These are phyloP conservation scores for Mimachlamys varia DNA, from an alignment of 2,888 invertebrate genomes.

Conservation along the genomic window DNA sequence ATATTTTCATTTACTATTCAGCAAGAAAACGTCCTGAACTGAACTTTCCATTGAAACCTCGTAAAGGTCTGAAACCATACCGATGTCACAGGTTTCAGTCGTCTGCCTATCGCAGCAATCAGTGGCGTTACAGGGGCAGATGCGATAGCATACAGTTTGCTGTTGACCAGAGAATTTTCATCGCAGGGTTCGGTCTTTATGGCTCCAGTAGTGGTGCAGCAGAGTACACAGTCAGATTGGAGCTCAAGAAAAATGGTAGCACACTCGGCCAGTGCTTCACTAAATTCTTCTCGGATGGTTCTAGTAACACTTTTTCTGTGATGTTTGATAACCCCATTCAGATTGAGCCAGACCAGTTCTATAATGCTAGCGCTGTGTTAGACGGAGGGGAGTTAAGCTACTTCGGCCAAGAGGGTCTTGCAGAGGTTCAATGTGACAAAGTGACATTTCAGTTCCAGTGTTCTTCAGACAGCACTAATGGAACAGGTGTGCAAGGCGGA, in stretches of 20 bases:
- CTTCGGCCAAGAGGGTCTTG: constrained; percentile 98
- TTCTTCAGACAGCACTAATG: constrained; percentile 98
- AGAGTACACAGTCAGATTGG: constrained; percentile 96
- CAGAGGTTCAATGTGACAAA: constrained; percentile 93
- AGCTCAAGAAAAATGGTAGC: constrained; percentile 93
- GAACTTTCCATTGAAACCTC: constrained; percentile 91
- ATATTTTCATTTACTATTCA: constrained; percentile 97
- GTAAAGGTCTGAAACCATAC: constrained; percentile 95
- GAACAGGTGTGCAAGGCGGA: constrained; percentile 98
- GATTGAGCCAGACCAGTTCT: constrained; percentile 96
- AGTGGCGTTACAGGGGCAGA: constrained; percentile 97
- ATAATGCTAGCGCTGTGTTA: constrained; percentile 96
- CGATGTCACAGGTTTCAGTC: constrained; percentile 98
- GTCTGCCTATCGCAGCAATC: constrained; percentile 97
- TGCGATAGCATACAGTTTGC: constrained; percentile 98
- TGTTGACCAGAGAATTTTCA: constrained; percentile 96
- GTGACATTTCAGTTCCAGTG: constrained; percentile 99
- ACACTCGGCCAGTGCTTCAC: constrained; percentile 95
- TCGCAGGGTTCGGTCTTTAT: constrained; percentile 97
- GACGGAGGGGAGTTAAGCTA: constrained; percentile 97
- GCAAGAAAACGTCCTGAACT: constrained; percentile 93
- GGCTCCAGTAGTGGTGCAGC: constrained; percentile 98
- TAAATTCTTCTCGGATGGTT: constrained; percentile 97
- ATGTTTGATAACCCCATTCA: constrained; percentile 91
- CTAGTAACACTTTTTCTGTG: constrained; percentile 96